A percentile compares a stretch with the other conserved stretches of the same genome.
Conservation (phyloP, 2,888 invertebrate species). For the Hemaris fuciformis region DNA sequence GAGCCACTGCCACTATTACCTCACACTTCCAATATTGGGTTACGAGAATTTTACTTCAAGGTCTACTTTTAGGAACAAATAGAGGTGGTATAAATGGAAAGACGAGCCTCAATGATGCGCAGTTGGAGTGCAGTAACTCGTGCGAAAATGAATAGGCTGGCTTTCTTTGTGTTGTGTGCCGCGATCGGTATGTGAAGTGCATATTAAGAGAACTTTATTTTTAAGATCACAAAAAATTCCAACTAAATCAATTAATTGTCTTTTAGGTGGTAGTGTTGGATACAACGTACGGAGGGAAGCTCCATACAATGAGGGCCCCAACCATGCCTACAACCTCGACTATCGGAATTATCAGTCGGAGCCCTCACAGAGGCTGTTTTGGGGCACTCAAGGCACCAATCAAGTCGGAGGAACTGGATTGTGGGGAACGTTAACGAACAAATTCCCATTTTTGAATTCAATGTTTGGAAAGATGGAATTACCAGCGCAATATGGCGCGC, state of each 20-base stretch:
- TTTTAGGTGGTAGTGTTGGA: slow-evolving; percentile 64
- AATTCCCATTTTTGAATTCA: slow-evolving; percentile 66
- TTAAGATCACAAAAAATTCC: neutral
- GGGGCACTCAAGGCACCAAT: slow-evolving; percentile 66
- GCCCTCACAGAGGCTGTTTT: slow-evolving; percentile 69
- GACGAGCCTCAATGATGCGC: slow-evolving; percentile 67
- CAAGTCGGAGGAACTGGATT: slow-evolving; percentile 72
- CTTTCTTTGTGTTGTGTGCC: slow-evolving; percentile 61
- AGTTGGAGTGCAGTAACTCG: slow-evolving; percentile 66
- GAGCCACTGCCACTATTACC: slow-evolving; percentile 74
- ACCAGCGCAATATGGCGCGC: slow-evolving; percentile 53
- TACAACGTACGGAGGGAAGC: slow-evolving; percentile 63
- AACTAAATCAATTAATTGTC: slow-evolving; percentile 2
- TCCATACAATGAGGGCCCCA: slow-evolving; percentile 60
- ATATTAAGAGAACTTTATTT: slow-evolving; percentile 16
- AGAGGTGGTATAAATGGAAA: slow-evolving; percentile 77
- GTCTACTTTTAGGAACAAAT: slow-evolving; percentile 77
- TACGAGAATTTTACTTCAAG: slow-evolving; percentile 81
- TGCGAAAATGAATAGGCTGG: slow-evolving; percentile 69
- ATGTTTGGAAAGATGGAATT: slow-evolving; percentile 73
- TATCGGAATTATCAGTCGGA: slow-evolving; percentile 52
- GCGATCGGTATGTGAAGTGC: slow-evolving; percentile 64
- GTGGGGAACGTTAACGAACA: slow-evolving; percentile 70
- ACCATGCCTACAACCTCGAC: slow-evolving; percentile 57
- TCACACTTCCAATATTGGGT: slow-evolving; percentile 80